Evolutionary conservation across 2,888 invertebrate species (phyloP), one percentile per base, ranked within the genome.

Genomic region (Ennomos fuscantarius): DNA sequence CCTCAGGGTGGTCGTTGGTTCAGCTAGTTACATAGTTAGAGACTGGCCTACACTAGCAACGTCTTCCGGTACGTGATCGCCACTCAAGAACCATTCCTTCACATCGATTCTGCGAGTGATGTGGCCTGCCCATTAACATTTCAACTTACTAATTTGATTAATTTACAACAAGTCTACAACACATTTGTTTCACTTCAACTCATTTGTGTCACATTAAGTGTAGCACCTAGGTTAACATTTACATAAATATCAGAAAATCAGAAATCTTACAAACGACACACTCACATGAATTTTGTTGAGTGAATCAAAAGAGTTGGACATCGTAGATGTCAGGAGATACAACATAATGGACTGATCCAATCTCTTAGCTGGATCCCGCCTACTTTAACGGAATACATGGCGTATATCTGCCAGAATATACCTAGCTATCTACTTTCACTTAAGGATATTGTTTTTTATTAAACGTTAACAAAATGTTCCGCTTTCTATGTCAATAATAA

Each of bases 311-410:
- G 58, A 78, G 74, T 74, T 73, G 73, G 64, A 71, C 69, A 72
- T 72, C 68, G 73, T 77, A 76, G 78, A 79, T 81, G 82, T 86
- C 84, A 83, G 75, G 76, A 77, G 82, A 57, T 81, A 79, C 78
- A 74, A 79, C 76, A 83, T 85, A 87, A 86, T 84, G 81, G 78
- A 70, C 72, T 71, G 66, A 80, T 78, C 86, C 87, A 87, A 89
- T 89, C 87, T 87, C 87, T 87, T 87, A 89, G 82, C 73, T 70
- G 67, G 76, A 73, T 78, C 78, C 77, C 73, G 76, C 78, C 74
- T 78, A 60, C 79, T 64, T 75, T 81, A 78, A 81, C 76, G 44
- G 53, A 58, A 49, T 53, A 57, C 52, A 59, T 49, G 49, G 41
- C 53, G 45, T 59, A 53, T 58, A 59, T 53, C 47, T 54, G 34